phyloP scores from a whole-genome alignment of 2,113 vertebrate genomes.

The Oplegnathus fasciatus region DNA sequence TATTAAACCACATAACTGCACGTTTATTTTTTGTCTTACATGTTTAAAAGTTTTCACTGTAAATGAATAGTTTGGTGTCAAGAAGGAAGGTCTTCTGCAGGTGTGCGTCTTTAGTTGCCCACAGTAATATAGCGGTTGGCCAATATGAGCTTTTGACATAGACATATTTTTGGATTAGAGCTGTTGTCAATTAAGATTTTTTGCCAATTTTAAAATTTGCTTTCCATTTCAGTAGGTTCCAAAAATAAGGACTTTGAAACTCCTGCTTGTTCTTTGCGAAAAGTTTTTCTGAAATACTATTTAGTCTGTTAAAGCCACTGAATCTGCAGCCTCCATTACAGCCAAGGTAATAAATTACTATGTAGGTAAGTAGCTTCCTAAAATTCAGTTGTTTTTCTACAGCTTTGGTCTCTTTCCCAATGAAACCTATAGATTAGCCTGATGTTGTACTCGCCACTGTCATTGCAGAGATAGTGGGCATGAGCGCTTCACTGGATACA shows the following conservation, averaged over 20 bases:
- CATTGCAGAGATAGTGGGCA: background rate
- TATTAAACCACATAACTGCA: background rate
- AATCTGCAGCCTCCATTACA: background rate
- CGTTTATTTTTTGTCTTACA: background rate
- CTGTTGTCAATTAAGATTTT: background rate
- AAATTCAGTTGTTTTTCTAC: background rate
- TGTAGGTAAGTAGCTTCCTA: background rate
- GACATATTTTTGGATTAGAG: background rate
- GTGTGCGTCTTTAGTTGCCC: background rate
- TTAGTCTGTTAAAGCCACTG: background rate
- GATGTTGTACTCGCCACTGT: conserved; percentile 7
- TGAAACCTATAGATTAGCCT: background rate
- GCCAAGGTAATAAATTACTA: background rate
- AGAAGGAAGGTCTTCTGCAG: background rate
- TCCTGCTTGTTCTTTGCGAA: background rate
- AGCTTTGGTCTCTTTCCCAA: background rate
- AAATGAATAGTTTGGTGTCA: background rate
- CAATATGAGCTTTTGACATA: background rate
- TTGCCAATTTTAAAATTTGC: background rate
- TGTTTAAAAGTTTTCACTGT: background rate
- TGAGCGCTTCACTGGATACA: background rate
- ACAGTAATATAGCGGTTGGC: background rate
- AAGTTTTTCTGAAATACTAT: background rate
- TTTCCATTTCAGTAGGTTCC: conserved; percentile 3
- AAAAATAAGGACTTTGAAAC: conserved; percentile 4